Evolutionary conservation across 2,113 vertebrate genomes (phyloP).

Genomic region (Channa argus): DNA sequence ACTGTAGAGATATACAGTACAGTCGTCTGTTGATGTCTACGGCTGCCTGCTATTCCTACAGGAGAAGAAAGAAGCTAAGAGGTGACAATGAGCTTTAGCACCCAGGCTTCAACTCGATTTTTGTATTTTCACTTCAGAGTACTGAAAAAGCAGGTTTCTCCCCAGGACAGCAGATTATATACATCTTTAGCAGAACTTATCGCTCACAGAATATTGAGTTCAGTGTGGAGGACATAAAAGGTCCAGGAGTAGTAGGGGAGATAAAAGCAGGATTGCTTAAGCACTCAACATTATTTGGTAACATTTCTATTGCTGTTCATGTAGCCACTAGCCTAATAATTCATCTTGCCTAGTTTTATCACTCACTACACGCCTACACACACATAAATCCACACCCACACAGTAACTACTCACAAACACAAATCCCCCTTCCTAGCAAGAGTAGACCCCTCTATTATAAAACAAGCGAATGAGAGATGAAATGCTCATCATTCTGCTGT

Average conservation of each 20-base stretch:
- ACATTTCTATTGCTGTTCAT: constrained; percentile 75
- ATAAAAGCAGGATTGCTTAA: constrained; percentile 78
- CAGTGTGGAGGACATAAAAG: constrained; percentile 71
- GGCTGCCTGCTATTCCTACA: constrained; percentile 66
- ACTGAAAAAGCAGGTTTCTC: constrained; percentile 50
- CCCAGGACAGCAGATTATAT: constrained; percentile 69
- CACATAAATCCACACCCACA: constrained; percentile 21
- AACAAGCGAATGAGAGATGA: constrained; percentile 73
- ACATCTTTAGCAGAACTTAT: constrained; percentile 78
- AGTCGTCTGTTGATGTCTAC: constrained; percentile 79
- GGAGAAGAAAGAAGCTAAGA: constrained; percentile 57
- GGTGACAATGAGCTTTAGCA: constrained; percentile 54
- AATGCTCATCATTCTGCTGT: constrained; percentile 61
- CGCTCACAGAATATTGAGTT: constrained; percentile 75
- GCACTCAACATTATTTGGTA: constrained; percentile 73
- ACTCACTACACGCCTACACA: constrained; percentile 22
- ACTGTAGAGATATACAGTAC: constrained; percentile 65
- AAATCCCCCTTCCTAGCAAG: constrained; percentile 51
- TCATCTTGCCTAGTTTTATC: constrained; percentile 66
- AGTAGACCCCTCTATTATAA: constrained; percentile 65
- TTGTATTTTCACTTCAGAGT: constrained; percentile 58
- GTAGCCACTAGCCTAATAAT: constrained; percentile 70
- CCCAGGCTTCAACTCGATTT: constrained; percentile 50
- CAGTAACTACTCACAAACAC: constrained; percentile 52
- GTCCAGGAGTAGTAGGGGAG: constrained; percentile 66